Conservation (phyloP, 2,113 vertebrate genomes). For the Canis aureus region DNA sequence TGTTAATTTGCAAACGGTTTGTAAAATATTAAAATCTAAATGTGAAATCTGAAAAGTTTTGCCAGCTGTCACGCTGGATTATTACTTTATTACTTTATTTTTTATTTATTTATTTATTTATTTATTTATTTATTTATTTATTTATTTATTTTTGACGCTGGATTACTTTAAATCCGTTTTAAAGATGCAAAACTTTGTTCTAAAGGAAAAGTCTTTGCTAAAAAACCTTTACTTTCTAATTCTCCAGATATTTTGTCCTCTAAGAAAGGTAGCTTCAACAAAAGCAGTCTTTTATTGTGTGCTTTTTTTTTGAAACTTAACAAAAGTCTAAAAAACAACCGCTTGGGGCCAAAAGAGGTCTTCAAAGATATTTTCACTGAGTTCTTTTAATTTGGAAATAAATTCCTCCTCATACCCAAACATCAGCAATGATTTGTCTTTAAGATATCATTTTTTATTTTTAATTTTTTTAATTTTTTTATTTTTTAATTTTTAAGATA, state of each 20-base stretch:
- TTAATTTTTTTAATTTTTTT: too few relatives aligned
- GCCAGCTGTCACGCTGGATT: neutral
- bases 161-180: conserved; percentile 53
- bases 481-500: neutral
- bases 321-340: neutral
- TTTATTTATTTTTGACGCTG: neutral
- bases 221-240: neutral
- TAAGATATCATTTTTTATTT: neutral
- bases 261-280: neutral
- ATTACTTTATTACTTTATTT: neutral
- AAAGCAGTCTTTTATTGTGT: neutral
- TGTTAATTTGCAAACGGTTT: conserved; percentile 22
- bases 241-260: neutral
- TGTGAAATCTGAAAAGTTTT: conserved; percentile 14
- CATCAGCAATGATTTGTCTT: neutral
- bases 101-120: too few relatives aligned
- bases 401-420: neutral
- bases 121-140: too few relatives aligned
- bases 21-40: conserved; percentile 45
- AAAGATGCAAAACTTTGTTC: conserved; percentile 6
- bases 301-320: neutral
- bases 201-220: neutral
- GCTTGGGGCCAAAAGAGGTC: neutral
- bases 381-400: neutral
- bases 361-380: neutral